Conservation (phyloP, 2,888 invertebrate genomes). For the Microdon myrmicae region DNA sequence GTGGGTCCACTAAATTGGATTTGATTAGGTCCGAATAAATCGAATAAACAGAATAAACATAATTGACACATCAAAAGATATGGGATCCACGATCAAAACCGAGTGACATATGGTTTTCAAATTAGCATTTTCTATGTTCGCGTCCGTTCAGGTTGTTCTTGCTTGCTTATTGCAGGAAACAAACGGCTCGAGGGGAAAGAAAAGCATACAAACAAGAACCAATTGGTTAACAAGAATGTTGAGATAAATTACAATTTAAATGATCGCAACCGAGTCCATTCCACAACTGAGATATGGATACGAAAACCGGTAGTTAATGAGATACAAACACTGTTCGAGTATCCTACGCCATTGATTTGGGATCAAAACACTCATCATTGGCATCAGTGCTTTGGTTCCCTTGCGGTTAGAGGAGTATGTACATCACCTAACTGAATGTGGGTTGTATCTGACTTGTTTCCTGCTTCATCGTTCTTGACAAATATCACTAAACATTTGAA, state of each 20-base stretch:
- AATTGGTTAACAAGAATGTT: conserved; percentile 52
- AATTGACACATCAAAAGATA: conserved; percentile 51
- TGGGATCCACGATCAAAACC: conserved; percentile 44
- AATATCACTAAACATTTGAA: conserved; percentile 45
- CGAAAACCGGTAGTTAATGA: conserved; percentile 51
- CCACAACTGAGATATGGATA: conserved; percentile 5
- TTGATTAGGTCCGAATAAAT: conserved; percentile 18
- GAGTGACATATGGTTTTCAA: conserved; percentile 51
- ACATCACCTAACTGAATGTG: conserved; percentile 21
- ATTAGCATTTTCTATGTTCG: conserved; percentile 35
- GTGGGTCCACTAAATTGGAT: conserved; percentile 36
- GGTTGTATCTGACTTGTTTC: conserved; percentile 17
- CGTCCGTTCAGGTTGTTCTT: conserved; percentile 1
- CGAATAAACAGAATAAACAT: conserved; percentile 39
- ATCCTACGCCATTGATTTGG: too few relatives aligned
- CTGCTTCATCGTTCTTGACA: conserved; percentile 22
- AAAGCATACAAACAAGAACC: conserved; percentile 37
- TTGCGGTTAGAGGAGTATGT: too few relatives aligned
- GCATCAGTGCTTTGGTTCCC: too few relatives aligned
- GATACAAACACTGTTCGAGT: too few relatives aligned
- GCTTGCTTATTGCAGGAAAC: too few relatives aligned
- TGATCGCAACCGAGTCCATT: conserved; percentile 20
- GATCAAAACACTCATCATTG: too few relatives aligned
- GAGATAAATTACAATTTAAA: conserved; percentile 52
- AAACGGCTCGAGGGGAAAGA: conserved; percentile 10